A percentile compares a stretch with the other conserved stretches of the same genome.
phyloP scores from a whole-genome alignment of 2,797 vertebrate genomes.

The Nyctibius grandis region DNA sequence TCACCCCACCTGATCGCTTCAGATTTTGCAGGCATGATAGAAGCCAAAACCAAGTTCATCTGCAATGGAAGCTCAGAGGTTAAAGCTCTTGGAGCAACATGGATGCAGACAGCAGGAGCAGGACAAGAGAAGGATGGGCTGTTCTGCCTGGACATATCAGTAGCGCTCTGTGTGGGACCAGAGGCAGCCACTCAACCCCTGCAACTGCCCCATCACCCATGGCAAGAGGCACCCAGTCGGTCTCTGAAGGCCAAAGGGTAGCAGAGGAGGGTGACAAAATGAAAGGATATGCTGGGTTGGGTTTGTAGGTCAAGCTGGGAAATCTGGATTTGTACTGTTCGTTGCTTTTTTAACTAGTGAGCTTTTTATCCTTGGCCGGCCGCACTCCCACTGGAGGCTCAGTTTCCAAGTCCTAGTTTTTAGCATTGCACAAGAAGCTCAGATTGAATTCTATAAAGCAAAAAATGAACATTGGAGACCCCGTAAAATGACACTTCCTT shows the following conservation, averaged over 20 bases:
- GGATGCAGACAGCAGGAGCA: neutral
- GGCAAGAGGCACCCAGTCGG: neutral
- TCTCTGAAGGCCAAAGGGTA: neutral
- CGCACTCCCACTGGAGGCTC: neutral
- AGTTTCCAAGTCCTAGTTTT: neutral
- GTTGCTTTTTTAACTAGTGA: neutral
- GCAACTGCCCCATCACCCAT: accelerated
- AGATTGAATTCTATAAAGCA: neutral
- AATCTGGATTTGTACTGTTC: neutral
- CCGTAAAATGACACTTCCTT: neutral
- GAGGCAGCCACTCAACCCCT: neutral
- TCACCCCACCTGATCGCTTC: neutral
- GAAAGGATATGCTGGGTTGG: neutral
- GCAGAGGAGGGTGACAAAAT: neutral
- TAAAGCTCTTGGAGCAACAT: neutral
- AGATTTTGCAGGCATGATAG: neutral
- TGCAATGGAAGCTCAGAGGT: neutral
- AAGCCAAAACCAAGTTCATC: neutral
- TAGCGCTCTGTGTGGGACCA: neutral
- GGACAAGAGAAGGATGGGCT: neutral
- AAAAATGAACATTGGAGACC: neutral
- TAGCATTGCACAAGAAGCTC: neutral
- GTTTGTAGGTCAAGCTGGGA: neutral
- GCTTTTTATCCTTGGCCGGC: neutral
- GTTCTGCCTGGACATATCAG: neutral